Percentiles rank a stretch among this genome's conserved stretches.
Conservation (phyloP, 2,113 vertebrate genomes). For the crab-eating macaque (Macaca fascicularis) region T2T-MFA8v1.1 NC_088389.1:37019001-37019500, state of each 20-base stretch:
- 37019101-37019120: background rate
- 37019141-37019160: background rate
- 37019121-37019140: background rate
- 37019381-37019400: too few species aligned
- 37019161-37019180: background rate
- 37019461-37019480: too few species aligned
- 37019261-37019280: background rate
- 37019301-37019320: background rate
- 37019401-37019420: too few species aligned
- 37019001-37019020: conserved; percentile 4
- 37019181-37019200: background rate
- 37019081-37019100: conserved; percentile 3
- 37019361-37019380: too few species aligned
- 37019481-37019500: too few species aligned
- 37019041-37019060: background rate
- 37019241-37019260: background rate
- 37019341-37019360: too few species aligned
- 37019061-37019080: background rate
- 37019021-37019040: conserved; percentile 28
- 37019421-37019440: too few species aligned
- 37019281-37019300: background rate
- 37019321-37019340: background rate
- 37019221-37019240: background rate
- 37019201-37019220: background rate
- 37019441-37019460: too few species aligned